Base-by-base conservation (phyloP, 2,797 vertebrate species). In the Pipistrellus pipistrellus region DNA sequence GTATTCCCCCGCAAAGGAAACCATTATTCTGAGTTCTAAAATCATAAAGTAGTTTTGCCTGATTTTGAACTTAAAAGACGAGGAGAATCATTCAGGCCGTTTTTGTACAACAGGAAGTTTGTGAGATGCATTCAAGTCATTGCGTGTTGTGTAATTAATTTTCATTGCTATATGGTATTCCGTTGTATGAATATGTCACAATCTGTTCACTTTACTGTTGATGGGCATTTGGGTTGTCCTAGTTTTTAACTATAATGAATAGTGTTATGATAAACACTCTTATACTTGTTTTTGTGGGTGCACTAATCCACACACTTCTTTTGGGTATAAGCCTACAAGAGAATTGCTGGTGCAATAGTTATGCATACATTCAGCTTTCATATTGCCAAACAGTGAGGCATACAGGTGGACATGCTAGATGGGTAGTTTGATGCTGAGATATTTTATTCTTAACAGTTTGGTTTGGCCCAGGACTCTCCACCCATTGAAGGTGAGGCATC, bases 171-270 rank as follows among this genome's bases (percentile, higher is more conserved):
- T 23, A 30, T 48, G 12, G 55, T 88, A 57, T 95, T 75, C 25
- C 12, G 35, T 23, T 32, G 17, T 18, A 30, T 55, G 25, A 85
- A 27, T 35, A 30, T 76, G 27, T 62, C 48, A 59, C 27, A 71
- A 9, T 92, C 88, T 53, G 10, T 46, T 75, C 25, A 55, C 44
- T 85, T 51, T 78, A 69, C 59, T 85, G 4, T 90, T 32, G 10
- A 44, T 62, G 77, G 53, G 17, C 38, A 66, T 44, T 81, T 90
- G 66, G 41, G 2, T 75, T 77, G 51, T 83, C 90, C 51, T 21
- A 83, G 32, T 20, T 85, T 95, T 87, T 55, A 38, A 38, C n/a
- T 48, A 7, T 57, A 89, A 85, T 78, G 81, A 72, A 82, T 35
- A 35, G 32, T 68, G 27, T 44, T 93, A 13, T 12, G 25, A 11